These are phyloP conservation scores for Heliocidaris tuberculata DNA, from an alignment of 35 echinoderm and acorn worm species.

Conservation along the genomic window DNA sequence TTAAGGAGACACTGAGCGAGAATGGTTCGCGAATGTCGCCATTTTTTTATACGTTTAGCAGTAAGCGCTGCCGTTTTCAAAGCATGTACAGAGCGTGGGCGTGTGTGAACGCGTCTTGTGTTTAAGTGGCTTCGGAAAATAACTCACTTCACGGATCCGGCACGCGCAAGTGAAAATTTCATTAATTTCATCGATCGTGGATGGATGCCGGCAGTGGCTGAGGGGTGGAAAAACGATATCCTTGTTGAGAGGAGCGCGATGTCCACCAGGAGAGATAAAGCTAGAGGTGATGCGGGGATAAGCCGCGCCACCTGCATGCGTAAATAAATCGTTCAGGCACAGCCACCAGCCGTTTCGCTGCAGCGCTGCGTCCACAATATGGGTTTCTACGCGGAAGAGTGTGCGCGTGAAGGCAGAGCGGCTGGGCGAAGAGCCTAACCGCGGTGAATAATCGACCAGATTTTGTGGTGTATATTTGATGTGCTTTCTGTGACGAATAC, in stretches of 20 bases:
- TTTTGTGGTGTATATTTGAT: constrained; percentile 50
- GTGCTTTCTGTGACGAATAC: constrained; percentile 52
- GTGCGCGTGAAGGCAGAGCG: not conserved
- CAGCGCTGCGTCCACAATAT: not conserved
- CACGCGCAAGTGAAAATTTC: constrained; percentile 54
- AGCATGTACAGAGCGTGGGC: not conserved
- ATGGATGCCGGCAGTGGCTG: constrained; percentile 48
- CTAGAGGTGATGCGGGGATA: constrained; percentile 34
- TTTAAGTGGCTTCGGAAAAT: constrained; percentile 55
- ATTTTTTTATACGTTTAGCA: not conserved
- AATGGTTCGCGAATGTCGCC: not conserved
- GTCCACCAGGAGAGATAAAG: constrained; percentile 33
- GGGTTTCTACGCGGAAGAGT: not conserved
- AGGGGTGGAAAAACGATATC: constrained; percentile 50
- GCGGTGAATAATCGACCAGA: constrained; percentile 49
- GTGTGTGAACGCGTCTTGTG: constrained; percentile 29
- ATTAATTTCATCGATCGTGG: constrained; percentile 49
- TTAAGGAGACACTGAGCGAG: not conserved
- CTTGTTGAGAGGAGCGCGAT: constrained; percentile 42
- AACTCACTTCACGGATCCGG: constrained; percentile 52
- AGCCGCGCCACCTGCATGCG: constrained; percentile 47
- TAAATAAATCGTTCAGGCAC: constrained; percentile 41
- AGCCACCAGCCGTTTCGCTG: not conserved
- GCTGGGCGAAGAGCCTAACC: constrained; percentile 10
- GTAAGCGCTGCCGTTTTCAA: not conserved